phyloP scores from a whole-genome alignment of 2,113 vertebrate genomes.

The Hippocampus zosterae region DNA sequence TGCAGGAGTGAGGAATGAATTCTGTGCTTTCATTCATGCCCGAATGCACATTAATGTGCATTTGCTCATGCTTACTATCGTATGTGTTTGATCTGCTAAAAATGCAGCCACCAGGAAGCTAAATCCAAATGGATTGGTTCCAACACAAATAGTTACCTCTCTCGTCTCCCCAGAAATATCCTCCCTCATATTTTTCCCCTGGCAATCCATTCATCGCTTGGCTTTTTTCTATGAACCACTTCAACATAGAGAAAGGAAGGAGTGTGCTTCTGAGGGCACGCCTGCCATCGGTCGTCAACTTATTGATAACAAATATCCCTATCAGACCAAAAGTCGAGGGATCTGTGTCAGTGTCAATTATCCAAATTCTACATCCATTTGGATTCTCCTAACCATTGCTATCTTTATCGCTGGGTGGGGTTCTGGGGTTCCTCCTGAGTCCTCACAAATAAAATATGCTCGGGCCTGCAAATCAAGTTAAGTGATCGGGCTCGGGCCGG shows the following conservation, averaged over 20 bases:
- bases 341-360: conserved; percentile 29
- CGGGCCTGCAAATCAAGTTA: no score
- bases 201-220: neutral
- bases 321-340: conserved; percentile 4
- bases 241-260: neutral
- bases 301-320: conserved; percentile 14
- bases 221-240: conserved; percentile 2
- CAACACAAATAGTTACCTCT: conserved; percentile 42
- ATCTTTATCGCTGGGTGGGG: conserved; percentile 24
- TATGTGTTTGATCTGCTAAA: conserved; percentile 33
- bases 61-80: conserved; percentile 19
- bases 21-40: conserved; percentile 41
- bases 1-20: conserved; percentile 11
- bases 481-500: no score
- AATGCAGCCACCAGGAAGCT: conserved; percentile 19
- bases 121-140: conserved; percentile 25
- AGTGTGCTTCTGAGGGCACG: neutral
- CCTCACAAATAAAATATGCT: no score
- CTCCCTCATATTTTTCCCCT: conserved; percentile 4
- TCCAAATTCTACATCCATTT: conserved; percentile 12
- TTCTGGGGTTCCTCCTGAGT: no score
- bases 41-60: conserved; percentile 17
- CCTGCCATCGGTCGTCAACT: conserved; percentile 12
- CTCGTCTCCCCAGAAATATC: conserved; percentile 7
- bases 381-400: conserved; percentile 11